Evolutionary conservation across 2,797 vertebrate genomes (phyloP).

Genomic region (Enteromius trimaculatus): DNA sequence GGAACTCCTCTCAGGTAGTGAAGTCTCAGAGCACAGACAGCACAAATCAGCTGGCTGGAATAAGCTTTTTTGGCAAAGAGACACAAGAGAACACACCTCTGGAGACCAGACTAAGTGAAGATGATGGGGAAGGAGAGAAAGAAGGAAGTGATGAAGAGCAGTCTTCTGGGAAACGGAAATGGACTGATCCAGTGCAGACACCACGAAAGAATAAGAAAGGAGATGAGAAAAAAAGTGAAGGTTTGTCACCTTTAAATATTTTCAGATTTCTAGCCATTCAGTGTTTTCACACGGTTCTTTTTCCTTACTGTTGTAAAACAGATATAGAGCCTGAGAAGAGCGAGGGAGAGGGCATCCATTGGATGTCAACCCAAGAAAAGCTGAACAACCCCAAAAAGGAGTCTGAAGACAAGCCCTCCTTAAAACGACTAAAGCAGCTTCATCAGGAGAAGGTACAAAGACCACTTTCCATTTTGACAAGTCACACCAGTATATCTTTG

Average conservation of each 20-base stretch:
- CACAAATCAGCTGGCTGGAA: conserved; percentile 66
- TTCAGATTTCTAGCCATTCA: not conserved
- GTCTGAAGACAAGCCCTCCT: conserved; percentile 74
- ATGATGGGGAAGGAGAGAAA: conserved; percentile 14
- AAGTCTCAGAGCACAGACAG: conserved; percentile 66
- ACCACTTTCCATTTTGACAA: not conserved
- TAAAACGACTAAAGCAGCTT: conserved; percentile 85
- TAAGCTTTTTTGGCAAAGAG: conserved; percentile 84
- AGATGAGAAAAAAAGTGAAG: conserved; percentile 34
- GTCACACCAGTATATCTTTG: too few species aligned
- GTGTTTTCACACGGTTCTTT: not conserved
- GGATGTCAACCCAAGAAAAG: conserved; percentile 85
- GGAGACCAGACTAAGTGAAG: conserved; percentile 25
- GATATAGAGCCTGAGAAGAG: conserved; percentile 37
- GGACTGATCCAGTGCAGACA: not conserved
- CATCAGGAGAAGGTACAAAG: conserved; percentile 88
- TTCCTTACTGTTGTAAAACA: not conserved
- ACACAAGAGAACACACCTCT: conserved; percentile 25
- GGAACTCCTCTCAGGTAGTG: conserved; percentile 69
- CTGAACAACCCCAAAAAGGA: conserved; percentile 70
- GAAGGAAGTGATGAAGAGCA: conserved; percentile 9
- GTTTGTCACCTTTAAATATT: not conserved
- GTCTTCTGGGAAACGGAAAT: conserved; percentile 26
- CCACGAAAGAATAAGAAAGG: conserved; percentile 40
- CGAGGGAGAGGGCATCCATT: conserved; percentile 78